A percentile compares a stretch with the other conserved stretches of the same genome.
Evolutionary conservation across 2,888 invertebrate genomes (phyloP).

Genomic region (Coenonympha glycerion): DNA sequence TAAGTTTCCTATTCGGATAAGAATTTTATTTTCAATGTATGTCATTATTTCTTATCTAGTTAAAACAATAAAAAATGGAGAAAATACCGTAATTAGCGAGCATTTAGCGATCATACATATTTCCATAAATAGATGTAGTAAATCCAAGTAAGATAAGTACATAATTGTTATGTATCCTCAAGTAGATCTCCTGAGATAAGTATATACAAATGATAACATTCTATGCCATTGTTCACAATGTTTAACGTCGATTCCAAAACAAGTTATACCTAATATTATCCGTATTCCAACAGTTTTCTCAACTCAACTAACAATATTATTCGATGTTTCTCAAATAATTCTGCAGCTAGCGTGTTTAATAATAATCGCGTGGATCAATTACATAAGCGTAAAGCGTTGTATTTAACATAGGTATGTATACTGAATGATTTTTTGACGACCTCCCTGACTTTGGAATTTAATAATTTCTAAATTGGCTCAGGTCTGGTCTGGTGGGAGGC

Average conservation of each 20-base stretch:
- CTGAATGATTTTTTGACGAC: no score
- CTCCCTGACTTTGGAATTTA: no score
- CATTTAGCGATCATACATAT: no score
- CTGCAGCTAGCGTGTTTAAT: slow-evolving; percentile 49
- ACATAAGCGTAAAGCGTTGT: slow-evolving; percentile 42
- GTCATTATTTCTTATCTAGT: no score
- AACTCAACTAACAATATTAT: slow-evolving; percentile 51
- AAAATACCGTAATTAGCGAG: no score
- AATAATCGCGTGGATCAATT: slow-evolving; percentile 51
- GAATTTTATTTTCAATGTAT: no score
- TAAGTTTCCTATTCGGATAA: no score
- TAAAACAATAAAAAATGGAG: no score
- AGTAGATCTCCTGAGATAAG: slow-evolving; percentile 1
- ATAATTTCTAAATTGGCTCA: no score
- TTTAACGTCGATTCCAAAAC: slow-evolving; percentile 39
- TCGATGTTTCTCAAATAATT: slow-evolving; percentile 58
- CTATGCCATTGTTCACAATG: slow-evolving; percentile 42
- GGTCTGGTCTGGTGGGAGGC: no score
- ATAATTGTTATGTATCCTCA: neutral
- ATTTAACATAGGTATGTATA: neutral
- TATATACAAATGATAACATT: slow-evolving; percentile 5
- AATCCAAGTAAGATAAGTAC: neutral
- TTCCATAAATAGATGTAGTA: no score
- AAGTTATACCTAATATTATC: slow-evolving; percentile 32
- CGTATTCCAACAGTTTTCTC: slow-evolving; percentile 39